These are phyloP conservation scores for Catocala fraxini DNA, from an alignment of 2,888 invertebrate genomes.

Conservation along the genomic window DNA sequence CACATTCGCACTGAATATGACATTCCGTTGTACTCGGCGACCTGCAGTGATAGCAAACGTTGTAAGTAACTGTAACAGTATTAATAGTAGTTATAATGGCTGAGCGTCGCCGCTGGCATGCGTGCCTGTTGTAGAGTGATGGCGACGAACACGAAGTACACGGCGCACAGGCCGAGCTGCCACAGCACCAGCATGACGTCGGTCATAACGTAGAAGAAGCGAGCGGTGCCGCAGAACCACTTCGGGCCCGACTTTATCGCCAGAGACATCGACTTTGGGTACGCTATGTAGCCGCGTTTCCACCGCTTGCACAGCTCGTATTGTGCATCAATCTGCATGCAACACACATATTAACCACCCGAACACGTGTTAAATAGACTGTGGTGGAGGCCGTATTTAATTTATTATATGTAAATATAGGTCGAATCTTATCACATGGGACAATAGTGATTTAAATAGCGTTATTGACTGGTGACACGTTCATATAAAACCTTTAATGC, in stretches of 20 bases:
- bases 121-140: constrained; percentile 89
- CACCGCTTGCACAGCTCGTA: constrained; percentile 84
- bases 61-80: too few relatives aligned
- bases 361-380: too few relatives aligned
- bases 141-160: constrained; percentile 94
- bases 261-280: constrained; percentile 91
- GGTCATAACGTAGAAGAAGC: constrained; percentile 81
- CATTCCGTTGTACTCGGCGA: constrained; percentile 1
- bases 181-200: constrained; percentile 90
- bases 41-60: constrained; percentile 6
- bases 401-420: too few relatives aligned
- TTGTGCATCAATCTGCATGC: constrained; percentile 84
- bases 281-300: constrained; percentile 89
- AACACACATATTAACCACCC: background rate
- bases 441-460: too few relatives aligned
- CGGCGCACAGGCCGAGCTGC: constrained; percentile 96
- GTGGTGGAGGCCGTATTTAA: too few relatives aligned
- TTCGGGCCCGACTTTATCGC: constrained; percentile 91
- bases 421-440: too few relatives aligned
- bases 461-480: too few relatives aligned
- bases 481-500: too few relatives aligned
- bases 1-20: background rate
- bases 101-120: too few relatives aligned
- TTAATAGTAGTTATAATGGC: too few relatives aligned
- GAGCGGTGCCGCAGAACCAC: constrained; percentile 78